A percentile compares a stretch with the other conserved stretches of the same genome.
These are phyloP conservation scores for Etheostoma cragini DNA, from an alignment of 2,113 vertebrate species.

Conservation along the genomic window DNA sequence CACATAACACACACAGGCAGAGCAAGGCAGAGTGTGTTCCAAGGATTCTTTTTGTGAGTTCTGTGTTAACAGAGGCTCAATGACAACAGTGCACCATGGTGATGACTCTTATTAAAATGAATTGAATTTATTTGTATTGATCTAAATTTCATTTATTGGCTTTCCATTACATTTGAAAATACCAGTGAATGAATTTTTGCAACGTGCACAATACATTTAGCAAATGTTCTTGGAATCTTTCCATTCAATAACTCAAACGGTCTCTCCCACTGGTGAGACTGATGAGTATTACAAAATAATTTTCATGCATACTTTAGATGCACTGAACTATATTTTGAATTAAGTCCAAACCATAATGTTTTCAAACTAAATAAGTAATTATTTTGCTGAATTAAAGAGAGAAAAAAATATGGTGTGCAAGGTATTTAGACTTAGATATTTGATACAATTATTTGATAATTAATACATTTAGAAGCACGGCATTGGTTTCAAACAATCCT, in stretches of 20 bases:
- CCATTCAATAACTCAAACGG: slow-evolving; percentile 2
- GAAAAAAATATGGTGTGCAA: neutral
- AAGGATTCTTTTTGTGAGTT: slow-evolving; percentile 6
- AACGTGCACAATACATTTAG: slow-evolving; percentile 2
- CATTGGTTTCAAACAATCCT: neutral
- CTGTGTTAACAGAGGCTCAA: neutral
- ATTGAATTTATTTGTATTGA: slow-evolving; percentile 36
- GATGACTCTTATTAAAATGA: slow-evolving; percentile 1
- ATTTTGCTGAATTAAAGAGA: neutral
- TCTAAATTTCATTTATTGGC: neutral
- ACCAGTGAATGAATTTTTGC: slow-evolving; percentile 5
- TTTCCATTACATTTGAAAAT: slow-evolving; percentile 9
- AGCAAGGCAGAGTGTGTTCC: neutral
- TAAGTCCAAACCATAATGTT: neutral
- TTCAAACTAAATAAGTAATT: neutral
- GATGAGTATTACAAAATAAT: neutral
- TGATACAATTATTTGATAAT: neutral
- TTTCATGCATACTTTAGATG: neutral
- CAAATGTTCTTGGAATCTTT: slow-evolving; percentile 35
- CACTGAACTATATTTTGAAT: too few species aligned
- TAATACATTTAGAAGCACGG: neutral
- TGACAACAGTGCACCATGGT: neutral
- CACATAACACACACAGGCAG: slow-evolving; percentile 1
- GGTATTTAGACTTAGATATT: neutral
- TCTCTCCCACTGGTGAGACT: neutral